Percentiles rank a stretch among this genome's conserved stretches.
phyloP scores from a whole-genome alignment of 1,140 invertebrate species.

The Diplogasteroides magnus region DNA sequence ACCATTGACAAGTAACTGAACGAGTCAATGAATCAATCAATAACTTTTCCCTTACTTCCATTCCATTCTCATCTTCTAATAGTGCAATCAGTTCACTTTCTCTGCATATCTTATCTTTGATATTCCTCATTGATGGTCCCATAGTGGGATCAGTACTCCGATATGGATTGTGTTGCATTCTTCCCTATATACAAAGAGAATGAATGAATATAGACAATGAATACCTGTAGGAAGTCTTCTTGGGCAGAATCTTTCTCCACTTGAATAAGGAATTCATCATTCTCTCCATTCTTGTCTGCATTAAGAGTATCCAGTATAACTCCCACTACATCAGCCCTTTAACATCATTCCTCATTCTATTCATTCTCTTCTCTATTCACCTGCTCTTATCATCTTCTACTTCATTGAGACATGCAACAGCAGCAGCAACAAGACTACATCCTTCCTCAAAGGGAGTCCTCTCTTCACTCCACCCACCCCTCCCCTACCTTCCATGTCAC shows the following conservation, averaged over 20 bases:
- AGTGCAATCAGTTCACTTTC: conserved; percentile 94
- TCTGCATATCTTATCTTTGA: conserved; percentile 95
- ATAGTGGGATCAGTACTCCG: conserved; percentile 73
- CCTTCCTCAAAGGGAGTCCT: background rate
- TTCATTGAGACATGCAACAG: background rate
- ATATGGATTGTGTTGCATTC: background rate
- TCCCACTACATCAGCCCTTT: background rate
- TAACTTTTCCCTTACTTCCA: conserved; percentile 65
- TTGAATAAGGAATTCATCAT: conserved; percentile 89
- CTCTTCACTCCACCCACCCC: background rate
- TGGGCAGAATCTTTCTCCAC: conserved; percentile 96
- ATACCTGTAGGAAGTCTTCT: conserved; percentile 92
- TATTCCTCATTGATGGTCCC: conserved; percentile 91
- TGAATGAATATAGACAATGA: conserved; percentile 97
- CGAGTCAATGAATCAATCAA: conserved; percentile 28
- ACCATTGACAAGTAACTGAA: conserved; percentile 81
- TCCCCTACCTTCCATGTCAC: background rate
- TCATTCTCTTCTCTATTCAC: background rate
- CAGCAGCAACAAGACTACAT: background rate
- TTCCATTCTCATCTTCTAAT: conserved; percentile 93
- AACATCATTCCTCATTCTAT: background rate
- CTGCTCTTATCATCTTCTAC: background rate
- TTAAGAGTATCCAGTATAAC: conserved; percentile 24
- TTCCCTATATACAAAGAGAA: no score
- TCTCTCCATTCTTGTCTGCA: conserved; percentile 75